Conservation (phyloP, 2,888 invertebrate species). For the Andrena marginata region DNA sequence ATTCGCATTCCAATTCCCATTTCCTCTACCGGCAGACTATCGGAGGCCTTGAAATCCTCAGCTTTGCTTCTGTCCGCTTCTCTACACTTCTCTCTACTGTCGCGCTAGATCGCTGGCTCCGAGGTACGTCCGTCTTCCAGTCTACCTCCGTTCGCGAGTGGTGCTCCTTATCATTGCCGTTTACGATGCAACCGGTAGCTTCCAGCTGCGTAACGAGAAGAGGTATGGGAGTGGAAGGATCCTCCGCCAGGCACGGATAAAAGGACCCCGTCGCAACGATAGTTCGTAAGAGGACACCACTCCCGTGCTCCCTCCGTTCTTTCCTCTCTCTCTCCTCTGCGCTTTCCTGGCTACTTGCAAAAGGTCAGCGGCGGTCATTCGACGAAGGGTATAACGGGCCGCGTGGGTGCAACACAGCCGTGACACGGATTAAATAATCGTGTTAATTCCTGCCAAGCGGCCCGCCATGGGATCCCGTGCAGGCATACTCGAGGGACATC, state of each 20-base stretch:
- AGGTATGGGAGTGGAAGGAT: not conserved
- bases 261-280: conserved; percentile 59
- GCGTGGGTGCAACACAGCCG: conserved; percentile 78
- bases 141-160: conserved; percentile 12
- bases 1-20: conserved; percentile 18
- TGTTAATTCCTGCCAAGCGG: conserved; percentile 58
- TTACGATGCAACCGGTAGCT: conserved; percentile 25
- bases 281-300: conserved; percentile 56
- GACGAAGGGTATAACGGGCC: conserved; percentile 76
- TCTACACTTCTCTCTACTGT: not conserved
- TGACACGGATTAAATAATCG: conserved; percentile 78
- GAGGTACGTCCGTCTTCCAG: conserved; percentile 17
- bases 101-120: not conserved
- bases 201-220: conserved; percentile 19
- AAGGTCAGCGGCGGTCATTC: conserved; percentile 80
- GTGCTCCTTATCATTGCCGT: conserved; percentile 23
- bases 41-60: too few relatives aligned
- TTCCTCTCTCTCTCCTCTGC: conserved; percentile 34
- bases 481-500: not conserved
- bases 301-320: conserved; percentile 45
- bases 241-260: conserved; percentile 7
- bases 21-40: conserved; percentile 1
- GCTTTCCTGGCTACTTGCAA: conserved; percentile 63
- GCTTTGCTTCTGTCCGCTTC: too few relatives aligned
- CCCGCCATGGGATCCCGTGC: conserved; percentile 14